Evolutionary conservation across 2,797 vertebrate species (phyloP).

Genomic region (Austrolebias charrua): DNA sequence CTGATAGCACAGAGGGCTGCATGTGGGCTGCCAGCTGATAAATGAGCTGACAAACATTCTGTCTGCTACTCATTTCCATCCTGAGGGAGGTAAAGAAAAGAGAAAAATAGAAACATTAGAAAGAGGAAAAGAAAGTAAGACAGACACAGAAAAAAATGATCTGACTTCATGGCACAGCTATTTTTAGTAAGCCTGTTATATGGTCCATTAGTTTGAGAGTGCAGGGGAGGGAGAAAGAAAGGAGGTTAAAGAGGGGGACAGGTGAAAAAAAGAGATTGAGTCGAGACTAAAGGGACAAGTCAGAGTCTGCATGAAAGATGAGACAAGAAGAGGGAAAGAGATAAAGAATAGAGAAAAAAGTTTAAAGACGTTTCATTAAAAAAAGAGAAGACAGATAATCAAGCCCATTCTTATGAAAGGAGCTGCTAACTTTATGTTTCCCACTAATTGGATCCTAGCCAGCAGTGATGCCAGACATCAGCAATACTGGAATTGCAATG

Average conservation of each 20-base stretch:
- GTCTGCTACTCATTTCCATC: slow-evolving; percentile 67
- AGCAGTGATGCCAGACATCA: not conserved
- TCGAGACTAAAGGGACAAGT: slow-evolving; percentile 31
- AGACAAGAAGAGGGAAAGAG: slow-evolving; percentile 15
- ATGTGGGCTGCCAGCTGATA: slow-evolving; percentile 66
- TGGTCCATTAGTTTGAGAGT: slow-evolving; percentile 72
- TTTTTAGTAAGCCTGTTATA: slow-evolving; percentile 78
- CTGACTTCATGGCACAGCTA: slow-evolving; percentile 66
- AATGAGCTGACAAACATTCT: slow-evolving; percentile 79
- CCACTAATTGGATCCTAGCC: not conserved
- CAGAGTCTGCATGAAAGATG: not conserved
- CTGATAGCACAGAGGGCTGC: slow-evolving; percentile 54
- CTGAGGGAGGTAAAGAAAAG: slow-evolving; percentile 52
- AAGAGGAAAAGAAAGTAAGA: slow-evolving; percentile 39
- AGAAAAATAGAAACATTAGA: slow-evolving; percentile 52
- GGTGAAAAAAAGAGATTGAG: slow-evolving; percentile 35
- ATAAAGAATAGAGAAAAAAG: slow-evolving; percentile 9
- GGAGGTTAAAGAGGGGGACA: slow-evolving; percentile 40
- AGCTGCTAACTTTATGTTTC: too few relatives aligned
- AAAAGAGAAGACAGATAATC: slow-evolving; percentile 3
- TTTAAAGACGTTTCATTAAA: not conserved
- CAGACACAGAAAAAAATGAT: slow-evolving; percentile 49
- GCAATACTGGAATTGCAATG: not conserved
- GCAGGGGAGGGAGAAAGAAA: slow-evolving; percentile 44
- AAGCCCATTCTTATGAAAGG: too few relatives aligned